These are phyloP conservation scores for Adineta ricciae DNA, from an alignment of 2,888 invertebrate genomes.

Conservation along the genomic window DNA sequence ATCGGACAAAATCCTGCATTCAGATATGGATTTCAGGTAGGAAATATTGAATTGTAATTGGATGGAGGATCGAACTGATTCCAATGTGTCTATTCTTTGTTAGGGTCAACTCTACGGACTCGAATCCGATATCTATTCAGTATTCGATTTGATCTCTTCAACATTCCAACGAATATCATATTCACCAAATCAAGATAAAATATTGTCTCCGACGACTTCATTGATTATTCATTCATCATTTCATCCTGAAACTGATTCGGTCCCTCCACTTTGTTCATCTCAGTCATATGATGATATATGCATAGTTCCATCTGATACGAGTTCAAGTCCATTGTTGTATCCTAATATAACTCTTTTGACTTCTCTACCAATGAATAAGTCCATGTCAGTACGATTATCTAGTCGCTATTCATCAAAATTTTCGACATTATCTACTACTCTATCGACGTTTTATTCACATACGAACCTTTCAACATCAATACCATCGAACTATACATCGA, in stretches of 20 bases:
- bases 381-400: neutral
- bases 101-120: conserved; percentile 4
- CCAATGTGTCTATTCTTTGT: neutral
- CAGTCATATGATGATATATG: neutral
- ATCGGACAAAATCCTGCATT: neutral
- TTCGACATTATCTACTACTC: neutral
- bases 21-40: conserved; percentile 3
- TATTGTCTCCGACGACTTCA: neutral
- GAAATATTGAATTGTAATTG: no score
- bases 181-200: neutral
- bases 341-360: neutral
- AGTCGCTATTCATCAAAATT: neutral
- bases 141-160: conserved; percentile 10
- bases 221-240: neutral
- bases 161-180: conserved; percentile 18
- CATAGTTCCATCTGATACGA: neutral
- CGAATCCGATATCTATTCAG: neutral
- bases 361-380: neutral
- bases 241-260: neutral
- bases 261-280: neutral
- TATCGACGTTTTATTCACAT: neutral
- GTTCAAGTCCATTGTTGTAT: neutral
- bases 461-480: neutral
- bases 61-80: no score
- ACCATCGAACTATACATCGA: neutral